Percentiles rank a stretch among this genome's conserved stretches.
Conservation (phyloP, 2,797 vertebrate species). For the Macropodus opercularis region DNA sequence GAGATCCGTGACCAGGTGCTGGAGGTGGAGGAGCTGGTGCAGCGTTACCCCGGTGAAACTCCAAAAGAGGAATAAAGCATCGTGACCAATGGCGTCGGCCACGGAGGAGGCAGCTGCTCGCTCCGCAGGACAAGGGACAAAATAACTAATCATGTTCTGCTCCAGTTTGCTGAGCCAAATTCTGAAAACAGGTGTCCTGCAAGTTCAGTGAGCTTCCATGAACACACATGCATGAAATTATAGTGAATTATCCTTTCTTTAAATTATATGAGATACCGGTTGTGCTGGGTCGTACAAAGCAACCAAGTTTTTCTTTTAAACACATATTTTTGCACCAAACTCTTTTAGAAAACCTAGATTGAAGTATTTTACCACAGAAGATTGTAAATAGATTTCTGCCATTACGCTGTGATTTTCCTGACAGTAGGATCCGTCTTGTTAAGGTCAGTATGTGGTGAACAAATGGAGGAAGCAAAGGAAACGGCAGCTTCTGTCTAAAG, state of each 20-base stretch:
- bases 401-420: not conserved
- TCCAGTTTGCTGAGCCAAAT: not conserved
- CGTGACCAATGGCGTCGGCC: rapidly evolving
- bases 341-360: slow-evolving; percentile 2
- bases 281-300: not conserved
- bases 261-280: slow-evolving; percentile 11
- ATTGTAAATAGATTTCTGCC: not conserved
- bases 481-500: too few species aligned
- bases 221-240: slow-evolving; percentile 40
- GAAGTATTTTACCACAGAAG: not conserved
- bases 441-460: not conserved
- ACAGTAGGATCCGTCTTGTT: not conserved
- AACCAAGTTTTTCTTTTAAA: slow-evolving; percentile 1
- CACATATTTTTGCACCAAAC: slow-evolving; percentile 11
- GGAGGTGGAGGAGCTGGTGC: slow-evolving; percentile 69
- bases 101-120: not conserved
- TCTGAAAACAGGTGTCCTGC: not conserved
- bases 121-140: not conserved
- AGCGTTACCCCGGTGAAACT: slow-evolving; percentile 40
- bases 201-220: slow-evolving; percentile 12
- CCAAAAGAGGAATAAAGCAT: slow-evolving; percentile 33
- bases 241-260: slow-evolving; percentile 32
- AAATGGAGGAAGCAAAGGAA: not conserved
- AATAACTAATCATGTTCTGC: not conserved
- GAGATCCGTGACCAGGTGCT: slow-evolving; percentile 76